Base-by-base conservation (phyloP, 2,113 vertebrate species). In the Bubalus kerabau region DNA sequence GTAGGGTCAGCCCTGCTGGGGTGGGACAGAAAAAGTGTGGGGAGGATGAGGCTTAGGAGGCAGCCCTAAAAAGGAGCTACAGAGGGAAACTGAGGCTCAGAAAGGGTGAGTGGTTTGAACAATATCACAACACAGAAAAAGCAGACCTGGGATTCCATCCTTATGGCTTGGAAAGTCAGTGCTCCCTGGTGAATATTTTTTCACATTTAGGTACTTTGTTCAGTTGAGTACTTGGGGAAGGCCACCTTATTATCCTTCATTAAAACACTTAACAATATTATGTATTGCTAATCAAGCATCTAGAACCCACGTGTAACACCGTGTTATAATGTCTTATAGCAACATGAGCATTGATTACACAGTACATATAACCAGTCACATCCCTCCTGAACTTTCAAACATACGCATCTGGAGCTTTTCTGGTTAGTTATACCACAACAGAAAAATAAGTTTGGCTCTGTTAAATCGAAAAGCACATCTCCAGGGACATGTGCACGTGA, bases 281-380 rank as follows among this genome's bases (percentile, higher is more conserved):
- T 12, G 3, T 62, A 32, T 94, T 95, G 36, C 46, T 90, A 90
- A 86, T 80, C 21, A 87, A 94, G 26, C 78, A 54, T 96, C 30
- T 76, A 84, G 64, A 93, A 78, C 43, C 74, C 15, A 90, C 56
- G 76, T 46, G 19, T 3, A 82, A 76, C 14, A 78, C 32, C 1
- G 4, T 40, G 64, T 71, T 64, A 28, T 23, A 83, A 19, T 60
- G 46, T 88, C 88, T 97, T 81, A 60, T 4, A 60, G 11, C 59
- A 83, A 78, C 24, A 76, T 11, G 9, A 48, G 7, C 64, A 30
- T 28, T 87, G 48, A 94, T 87, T 84, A 92, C 82, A 85, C 3
- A 88, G 16, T 64, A 9, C 50, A 48, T 52, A 71, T 50, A 82
- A 57, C 30, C 3, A 50, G 24, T 48, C 9, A 43, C 6, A 40